Percentiles rank a stretch among this genome's conserved stretches.
These are phyloP conservation scores for Sanderia malayensis DNA, from an alignment of 30 jellyfish, hydroid and myxozoan species.

Conservation along the genomic window DNA sequence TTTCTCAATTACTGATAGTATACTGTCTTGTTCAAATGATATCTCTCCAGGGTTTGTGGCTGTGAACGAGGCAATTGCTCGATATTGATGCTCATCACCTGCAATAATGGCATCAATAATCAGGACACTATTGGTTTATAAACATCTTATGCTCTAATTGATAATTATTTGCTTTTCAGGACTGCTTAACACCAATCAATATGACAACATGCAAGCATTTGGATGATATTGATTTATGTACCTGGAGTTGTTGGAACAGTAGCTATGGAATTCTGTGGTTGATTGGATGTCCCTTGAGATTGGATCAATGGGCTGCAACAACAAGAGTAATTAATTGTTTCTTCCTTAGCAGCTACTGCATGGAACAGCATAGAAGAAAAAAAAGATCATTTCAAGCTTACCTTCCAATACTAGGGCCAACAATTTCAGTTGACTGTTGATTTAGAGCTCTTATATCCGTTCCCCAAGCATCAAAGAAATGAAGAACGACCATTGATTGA, in stretches of 20 bases:
- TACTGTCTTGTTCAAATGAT: conserved; percentile 68
- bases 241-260: conserved; percentile 28
- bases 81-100: conserved; percentile 77
- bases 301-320: conserved; percentile 59
- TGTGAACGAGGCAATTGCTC: conserved; percentile 66
- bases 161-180: neutral
- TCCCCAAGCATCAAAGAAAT: conserved; percentile 96
- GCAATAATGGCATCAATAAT: neutral
- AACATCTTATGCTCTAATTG: neutral
- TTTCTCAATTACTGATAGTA: conserved; percentile 74
- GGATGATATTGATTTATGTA: neutral
- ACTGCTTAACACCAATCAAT: neutral
- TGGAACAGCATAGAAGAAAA: neutral
- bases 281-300: conserved; percentile 61
- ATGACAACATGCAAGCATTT: neutral
- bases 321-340: neutral
- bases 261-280: conserved; percentile 35
- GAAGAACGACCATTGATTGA: conserved; percentile 80
- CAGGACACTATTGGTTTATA: neutral
- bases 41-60: conserved; percentile 89
- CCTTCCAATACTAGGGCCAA: conserved; percentile 80
- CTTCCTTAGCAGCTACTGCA: neutral
- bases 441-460: conserved; percentile 75
- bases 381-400: neutral
- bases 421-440: conserved; percentile 58